Evolutionary conservation across 2,888 invertebrate species (phyloP), one percentile per base, ranked within the genome.

Genomic region (Cremastinae sp.): DNA sequence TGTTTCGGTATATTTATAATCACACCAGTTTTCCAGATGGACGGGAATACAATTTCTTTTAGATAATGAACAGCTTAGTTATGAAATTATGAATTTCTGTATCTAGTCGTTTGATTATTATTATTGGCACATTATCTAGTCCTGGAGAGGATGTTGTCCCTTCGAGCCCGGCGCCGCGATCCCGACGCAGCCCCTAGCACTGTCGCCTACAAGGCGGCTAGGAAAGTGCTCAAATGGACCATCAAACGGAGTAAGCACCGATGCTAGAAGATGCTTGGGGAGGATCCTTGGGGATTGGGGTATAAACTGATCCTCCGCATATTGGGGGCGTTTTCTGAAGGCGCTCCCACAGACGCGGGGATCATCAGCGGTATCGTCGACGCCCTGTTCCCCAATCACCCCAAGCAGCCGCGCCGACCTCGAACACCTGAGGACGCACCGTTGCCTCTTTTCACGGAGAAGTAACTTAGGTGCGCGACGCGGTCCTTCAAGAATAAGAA

Each of bases 201-300:
- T 20, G 69, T 37, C 14, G 62, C 51, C 20, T 45, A 49, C 2
- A 70, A 37, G 10, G 51, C 22, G 22, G 70, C 61, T 2, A 61
- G 47, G 0, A 70, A 70, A 51, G 41, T 35, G 12, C 74, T 75
- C 12, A 41, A 39, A 4, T 28, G 22, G 39, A 61, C 64, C 56
- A 75, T 76, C 49, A 4, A 39, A 28, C 7, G 20, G 35, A 76
- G 73, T 22, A 72, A 76, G 58, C 12, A 10, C 14, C 47, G 43
- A 10, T 66, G 66, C 28, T 77, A 74, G 74, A 59, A 74, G 28
- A 22, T n/a, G 39, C 51, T 78, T 35, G 35, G 41, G 18, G 37
- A 43, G 28, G 58, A 73, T 43, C 78, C 58, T 0, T 66, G 78
- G 68, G 71, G 78, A 47, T 68, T 74, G 10, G 74, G 75, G 18